Evolutionary conservation across 2,113 vertebrate species (phyloP).

Genomic region (Nymphicus hollandicus): DNA sequence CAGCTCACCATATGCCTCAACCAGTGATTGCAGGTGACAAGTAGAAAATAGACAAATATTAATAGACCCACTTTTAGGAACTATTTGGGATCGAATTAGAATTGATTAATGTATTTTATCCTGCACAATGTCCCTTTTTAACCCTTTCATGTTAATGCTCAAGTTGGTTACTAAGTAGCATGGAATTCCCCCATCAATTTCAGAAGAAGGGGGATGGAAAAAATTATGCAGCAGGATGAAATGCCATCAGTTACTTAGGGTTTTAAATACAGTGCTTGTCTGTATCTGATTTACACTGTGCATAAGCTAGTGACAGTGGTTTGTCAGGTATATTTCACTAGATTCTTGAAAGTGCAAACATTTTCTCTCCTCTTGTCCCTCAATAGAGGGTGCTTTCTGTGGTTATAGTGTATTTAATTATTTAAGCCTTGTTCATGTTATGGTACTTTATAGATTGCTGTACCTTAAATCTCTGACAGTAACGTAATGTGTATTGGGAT

Average conservation of each 20-base stretch:
- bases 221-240: not conserved
- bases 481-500: not conserved
- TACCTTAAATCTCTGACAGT: not conserved
- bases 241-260: not conserved
- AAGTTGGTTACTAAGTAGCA: not conserved
- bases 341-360: not conserved
- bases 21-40: not conserved
- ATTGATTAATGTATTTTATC: not conserved
- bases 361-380: not conserved
- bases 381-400: not conserved
- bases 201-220: not conserved
- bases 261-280: not conserved
- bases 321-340: not conserved
- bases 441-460: not conserved
- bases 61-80: not conserved
- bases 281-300: not conserved
- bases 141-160: not conserved
- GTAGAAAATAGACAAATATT: not conserved
- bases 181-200: not conserved
- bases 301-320: not conserved
- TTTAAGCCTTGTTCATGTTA: not conserved
- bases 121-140: not conserved
- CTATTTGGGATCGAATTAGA: not conserved
- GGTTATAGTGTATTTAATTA: not conserved
- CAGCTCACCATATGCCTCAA: not conserved